These are phyloP conservation scores for Serilophus lunatus DNA, from an alignment of 2,113 vertebrate genomes.

Conservation along the genomic window DNA sequence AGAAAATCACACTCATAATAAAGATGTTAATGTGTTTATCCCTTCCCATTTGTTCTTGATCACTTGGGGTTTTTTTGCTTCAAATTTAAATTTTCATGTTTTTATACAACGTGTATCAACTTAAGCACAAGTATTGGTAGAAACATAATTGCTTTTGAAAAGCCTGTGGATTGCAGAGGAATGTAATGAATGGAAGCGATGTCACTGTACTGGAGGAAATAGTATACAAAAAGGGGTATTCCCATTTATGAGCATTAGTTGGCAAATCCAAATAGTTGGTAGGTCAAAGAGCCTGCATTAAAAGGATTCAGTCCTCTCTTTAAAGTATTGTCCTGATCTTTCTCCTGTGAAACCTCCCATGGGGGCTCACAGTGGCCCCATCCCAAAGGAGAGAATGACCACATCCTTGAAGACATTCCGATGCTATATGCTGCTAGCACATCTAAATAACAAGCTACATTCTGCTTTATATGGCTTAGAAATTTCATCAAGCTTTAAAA, in stretches of 20 bases:
- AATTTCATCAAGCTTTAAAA: background rate
- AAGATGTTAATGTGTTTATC: background rate
- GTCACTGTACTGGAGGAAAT: background rate
- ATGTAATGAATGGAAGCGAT: background rate
- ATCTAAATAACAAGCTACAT: background rate
- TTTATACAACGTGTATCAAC: background rate
- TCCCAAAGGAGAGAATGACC: background rate
- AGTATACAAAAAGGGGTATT: background rate
- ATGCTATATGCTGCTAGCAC: background rate
- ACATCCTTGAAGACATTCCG: accelerated
- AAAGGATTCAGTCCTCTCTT: background rate
- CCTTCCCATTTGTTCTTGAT: background rate
- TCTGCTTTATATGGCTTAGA: background rate
- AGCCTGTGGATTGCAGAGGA: background rate
- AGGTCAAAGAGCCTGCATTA: background rate
- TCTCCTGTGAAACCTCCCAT: background rate
- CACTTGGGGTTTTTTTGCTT: background rate
- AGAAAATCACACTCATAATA: background rate
- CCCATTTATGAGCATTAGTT: background rate
- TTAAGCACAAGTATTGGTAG: background rate
- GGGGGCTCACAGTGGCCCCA: background rate
- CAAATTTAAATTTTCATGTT: background rate
- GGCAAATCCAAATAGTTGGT: background rate
- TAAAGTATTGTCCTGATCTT: background rate
- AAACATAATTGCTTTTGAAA: background rate